These are phyloP conservation scores for Nineta flava DNA, from an alignment of 2,888 invertebrate genomes.

Conservation along the genomic window DNA sequence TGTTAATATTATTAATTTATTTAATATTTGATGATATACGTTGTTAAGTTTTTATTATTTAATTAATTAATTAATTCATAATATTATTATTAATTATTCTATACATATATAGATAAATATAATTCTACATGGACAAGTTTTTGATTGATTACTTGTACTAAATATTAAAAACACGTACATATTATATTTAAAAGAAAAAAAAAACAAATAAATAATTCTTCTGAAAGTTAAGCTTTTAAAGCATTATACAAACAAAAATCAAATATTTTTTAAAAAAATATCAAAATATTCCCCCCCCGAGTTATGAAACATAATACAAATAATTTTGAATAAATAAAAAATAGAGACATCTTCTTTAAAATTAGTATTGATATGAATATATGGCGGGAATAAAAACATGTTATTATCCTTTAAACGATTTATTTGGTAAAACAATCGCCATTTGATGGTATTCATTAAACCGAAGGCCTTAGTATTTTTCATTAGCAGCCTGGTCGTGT, in stretches of 20 bases:
- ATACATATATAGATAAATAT: not conserved
- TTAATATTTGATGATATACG: constrained; percentile 1
- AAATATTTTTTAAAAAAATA: not conserved
- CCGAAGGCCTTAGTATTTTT: too few species aligned
- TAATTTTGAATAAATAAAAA: too few species aligned
- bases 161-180: not conserved
- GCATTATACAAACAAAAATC: not conserved
- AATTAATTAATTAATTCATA: constrained; percentile 2
- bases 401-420: too few species aligned
- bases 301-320: too few species aligned
- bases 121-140: too few species aligned
- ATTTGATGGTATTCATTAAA: too few species aligned
- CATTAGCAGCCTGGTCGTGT: too few species aligned
- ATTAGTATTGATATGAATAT: too few species aligned
- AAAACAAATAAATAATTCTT: not conserved
- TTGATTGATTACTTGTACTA: not conserved
- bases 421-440: too few species aligned
- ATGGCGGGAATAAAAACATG: too few species aligned
- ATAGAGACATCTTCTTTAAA: too few species aligned
- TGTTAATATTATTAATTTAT: not conserved
- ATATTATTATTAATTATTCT: not conserved
- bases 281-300: too few species aligned
- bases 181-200: not conserved
- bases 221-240: not conserved
- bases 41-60: constrained; percentile 3